Base-by-base conservation (phyloP, 1,140 invertebrate genomes). In the Heliothis subflexa region DNA sequence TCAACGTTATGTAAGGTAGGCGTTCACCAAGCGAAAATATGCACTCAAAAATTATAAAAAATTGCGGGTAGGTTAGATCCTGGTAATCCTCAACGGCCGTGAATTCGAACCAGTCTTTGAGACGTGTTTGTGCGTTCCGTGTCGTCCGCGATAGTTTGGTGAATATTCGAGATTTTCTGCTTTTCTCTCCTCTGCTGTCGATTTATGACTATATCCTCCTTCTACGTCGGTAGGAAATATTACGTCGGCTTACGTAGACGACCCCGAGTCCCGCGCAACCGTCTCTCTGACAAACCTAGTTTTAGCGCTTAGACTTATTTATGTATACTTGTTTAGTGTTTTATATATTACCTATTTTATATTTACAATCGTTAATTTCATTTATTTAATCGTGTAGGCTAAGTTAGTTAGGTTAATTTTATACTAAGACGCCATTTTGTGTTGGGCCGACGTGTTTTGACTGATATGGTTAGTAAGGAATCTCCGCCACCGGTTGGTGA, bases 351-450 rank as follows among this genome's bases (percentile, higher is more conserved):
- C 21, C 21, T 84, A 81, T 80, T 81, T 88, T 84, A 75, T 80
- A 82, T 82, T 81, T 81, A 80, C 79, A 83, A 72, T 80, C 79
- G 72, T 81, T 84, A 82, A 74, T 78, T 75, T 62, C 1, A 68
- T 77, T 55, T 47, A 57, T 77, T 66, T 71, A 54, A 79, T 85
- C 74, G 70, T 78, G 33, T 77, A 80, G 59, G 50, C 14, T 79
- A 55, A 79, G 64, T 80, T 82, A 78, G 79, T 86, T 80, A 64
- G 52, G 76, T 86, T 86, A 86, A 83, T 81, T 84, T 87, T 85
- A 9, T 78, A 81, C 72, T 84, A 82, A 62, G 80, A 75, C 89
- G 90, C 91, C 90, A 93, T 93, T 91, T 92, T 94, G 88, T 91
- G 21, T 73, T 85, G 80, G 14, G 79, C 85, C 78, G 78, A 86